phyloP scores from a whole-genome alignment of 1,140 invertebrate species.

The Microplitis demolitor region DNA sequence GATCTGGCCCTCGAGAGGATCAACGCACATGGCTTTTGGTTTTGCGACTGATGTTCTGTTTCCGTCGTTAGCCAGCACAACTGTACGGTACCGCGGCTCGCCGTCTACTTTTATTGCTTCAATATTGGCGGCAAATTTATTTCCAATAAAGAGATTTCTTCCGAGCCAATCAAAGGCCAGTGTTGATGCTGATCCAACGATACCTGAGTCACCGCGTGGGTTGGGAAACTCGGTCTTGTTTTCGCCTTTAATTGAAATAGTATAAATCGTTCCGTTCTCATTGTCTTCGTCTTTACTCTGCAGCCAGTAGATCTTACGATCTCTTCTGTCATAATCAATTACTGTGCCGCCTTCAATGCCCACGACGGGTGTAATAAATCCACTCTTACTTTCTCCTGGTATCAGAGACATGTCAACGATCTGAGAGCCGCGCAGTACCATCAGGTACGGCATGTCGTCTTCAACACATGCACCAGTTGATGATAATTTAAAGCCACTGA shows the following conservation, averaged over 20 bases:
- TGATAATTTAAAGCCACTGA: conserved; percentile 79
- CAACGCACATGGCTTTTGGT: conserved; percentile 86
- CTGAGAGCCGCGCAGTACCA: conserved; percentile 89
- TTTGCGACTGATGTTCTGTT: conserved; percentile 83
- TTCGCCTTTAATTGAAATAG: conserved; percentile 82
- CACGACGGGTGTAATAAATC: conserved; percentile 85
- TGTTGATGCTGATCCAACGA: conserved; percentile 88
- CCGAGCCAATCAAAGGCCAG: conserved; percentile 97
- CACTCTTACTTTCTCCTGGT: conserved; percentile 75
- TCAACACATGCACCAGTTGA: conserved; percentile 77
- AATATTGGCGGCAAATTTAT: conserved; percentile 88
- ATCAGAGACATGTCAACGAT: conserved; percentile 83
- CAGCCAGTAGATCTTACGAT: conserved; percentile 83
- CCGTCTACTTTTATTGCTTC: conserved; percentile 89
- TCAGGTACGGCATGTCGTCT: conserved; percentile 86
- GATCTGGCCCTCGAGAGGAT: conserved; percentile 85
- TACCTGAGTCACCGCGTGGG: conserved; percentile 69
- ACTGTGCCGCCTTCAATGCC: conserved; percentile 88
- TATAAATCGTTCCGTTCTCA: conserved; percentile 82
- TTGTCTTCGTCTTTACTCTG: conserved; percentile 75
- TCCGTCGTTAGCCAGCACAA: conserved; percentile 91
- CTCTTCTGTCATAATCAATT: conserved; percentile 89
- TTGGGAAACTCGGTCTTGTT: conserved; percentile 86
- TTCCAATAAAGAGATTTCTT: conserved; percentile 92
- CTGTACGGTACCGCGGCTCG: conserved; percentile 80